A percentile compares a stretch with the other conserved stretches of the same genome.
Conservation (phyloP, 2,888 invertebrate genomes). For the Hypolimnas misippus region DNA sequence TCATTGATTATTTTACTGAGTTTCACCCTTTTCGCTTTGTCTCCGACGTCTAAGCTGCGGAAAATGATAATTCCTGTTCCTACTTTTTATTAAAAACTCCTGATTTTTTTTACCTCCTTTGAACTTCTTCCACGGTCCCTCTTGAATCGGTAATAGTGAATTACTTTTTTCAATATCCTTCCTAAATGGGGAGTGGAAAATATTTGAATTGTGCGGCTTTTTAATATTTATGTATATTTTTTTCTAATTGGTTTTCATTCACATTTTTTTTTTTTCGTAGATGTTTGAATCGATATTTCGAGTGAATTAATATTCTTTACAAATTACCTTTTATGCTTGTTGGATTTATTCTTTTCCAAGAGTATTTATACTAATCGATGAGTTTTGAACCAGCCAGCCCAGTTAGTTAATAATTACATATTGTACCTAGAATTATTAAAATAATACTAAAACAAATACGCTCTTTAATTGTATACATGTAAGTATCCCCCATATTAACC, state of each 20-base stretch:
- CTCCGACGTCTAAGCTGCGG: constrained; percentile 35
- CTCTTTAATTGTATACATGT: too few relatives aligned
- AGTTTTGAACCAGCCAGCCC: too few relatives aligned
- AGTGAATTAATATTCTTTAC: too few relatives aligned
- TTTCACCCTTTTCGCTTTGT: constrained; percentile 22
- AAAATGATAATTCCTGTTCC: constrained; percentile 37
- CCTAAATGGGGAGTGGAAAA: constrained; percentile 6
- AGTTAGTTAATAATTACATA: too few relatives aligned
- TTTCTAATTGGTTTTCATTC: constrained; percentile 6
- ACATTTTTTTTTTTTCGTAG: too few relatives aligned
- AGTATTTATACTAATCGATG: too few relatives aligned
- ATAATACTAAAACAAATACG: too few relatives aligned
- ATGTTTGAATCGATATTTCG: too few relatives aligned
- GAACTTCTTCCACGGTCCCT: constrained; percentile 20
- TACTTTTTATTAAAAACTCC: constrained; percentile 34
- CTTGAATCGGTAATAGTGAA: constrained; percentile 29
- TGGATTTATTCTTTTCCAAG: too few relatives aligned
- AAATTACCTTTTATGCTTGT: too few relatives aligned
- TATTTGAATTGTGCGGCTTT: constrained; percentile 2
- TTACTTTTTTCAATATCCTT: constrained; percentile 27
- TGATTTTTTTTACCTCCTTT: constrained; percentile 23
- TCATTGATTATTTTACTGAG: not conserved
- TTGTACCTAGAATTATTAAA: too few relatives aligned
- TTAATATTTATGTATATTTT: constrained; percentile 3
- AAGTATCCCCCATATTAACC: too few relatives aligned